Conservation (phyloP, 2,888 invertebrate species). For the Clostera curtula region DNA sequence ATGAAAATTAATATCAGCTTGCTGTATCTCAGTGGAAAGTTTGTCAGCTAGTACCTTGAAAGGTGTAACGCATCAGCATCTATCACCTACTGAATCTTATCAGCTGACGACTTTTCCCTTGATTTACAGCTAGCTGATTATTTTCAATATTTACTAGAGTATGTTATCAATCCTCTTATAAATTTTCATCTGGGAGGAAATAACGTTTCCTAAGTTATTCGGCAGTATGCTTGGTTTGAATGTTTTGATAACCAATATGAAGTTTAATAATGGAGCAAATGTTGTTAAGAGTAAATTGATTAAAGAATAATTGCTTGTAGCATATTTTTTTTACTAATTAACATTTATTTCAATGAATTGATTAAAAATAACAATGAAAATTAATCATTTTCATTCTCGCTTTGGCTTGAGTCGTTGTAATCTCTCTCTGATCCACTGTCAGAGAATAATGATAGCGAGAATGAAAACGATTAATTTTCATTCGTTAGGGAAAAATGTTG, state of each 20-base stretch:
- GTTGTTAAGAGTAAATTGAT: constrained; percentile 1
- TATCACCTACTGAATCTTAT: too few relatives aligned
- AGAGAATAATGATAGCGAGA: not conserved
- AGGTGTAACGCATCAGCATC: too few relatives aligned
- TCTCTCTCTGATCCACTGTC: constrained; percentile 2
- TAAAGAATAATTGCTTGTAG: constrained; percentile 1
- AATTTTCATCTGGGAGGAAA: constrained; percentile 2
- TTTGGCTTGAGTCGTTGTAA: constrained; percentile 2
- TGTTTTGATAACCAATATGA: constrained; percentile 1
- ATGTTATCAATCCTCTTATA: constrained; percentile 1
- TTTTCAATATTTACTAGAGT: too few relatives aligned
- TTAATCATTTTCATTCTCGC: constrained; percentile 2
- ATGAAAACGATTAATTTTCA: constrained; percentile 2
- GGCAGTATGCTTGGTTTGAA: constrained; percentile 2
- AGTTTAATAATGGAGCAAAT: not conserved
- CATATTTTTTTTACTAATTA: too few relatives aligned
- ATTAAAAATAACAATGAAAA: constrained; percentile 1
- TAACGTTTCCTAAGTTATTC: constrained; percentile 3
- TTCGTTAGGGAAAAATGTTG: too few relatives aligned
- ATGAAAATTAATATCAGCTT: too few relatives aligned
- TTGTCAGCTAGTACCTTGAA: too few relatives aligned
- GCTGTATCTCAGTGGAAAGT: too few relatives aligned
- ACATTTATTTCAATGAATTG: too few relatives aligned
- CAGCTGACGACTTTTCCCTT: too few relatives aligned
- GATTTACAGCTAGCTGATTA: too few relatives aligned